Evolutionary conservation across 2,888 invertebrate species (phyloP), one percentile per base, ranked within the genome.

Genomic region (Microchrysa polita): DNA sequence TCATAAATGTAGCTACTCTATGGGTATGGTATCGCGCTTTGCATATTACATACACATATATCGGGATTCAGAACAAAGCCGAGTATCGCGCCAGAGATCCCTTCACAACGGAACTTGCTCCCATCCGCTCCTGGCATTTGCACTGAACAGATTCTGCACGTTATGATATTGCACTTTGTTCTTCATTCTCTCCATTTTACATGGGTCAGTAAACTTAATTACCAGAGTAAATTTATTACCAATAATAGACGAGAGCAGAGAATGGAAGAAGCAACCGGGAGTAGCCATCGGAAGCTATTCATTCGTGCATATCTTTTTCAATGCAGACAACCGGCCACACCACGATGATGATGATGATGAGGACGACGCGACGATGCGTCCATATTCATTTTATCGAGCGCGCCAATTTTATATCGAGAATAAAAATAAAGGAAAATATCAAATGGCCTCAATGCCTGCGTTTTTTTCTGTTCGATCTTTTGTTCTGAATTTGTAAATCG

Each of bases 151-250:
- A 60, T 23, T 27, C n/a, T 12, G 12, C 27, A 23, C 23, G 23
- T 23, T n/a, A 14, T 22, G 65, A 14, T 67, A 48, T 20, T 67
- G 40, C 55, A 69, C 57, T 69, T 69, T 69, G 69, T 69, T 42
- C 34, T n/a, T n/a, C 16, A 69, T 55, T 57, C 57, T 69, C n/a
- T n/a, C n/a, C 69, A 48, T 55, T 69, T 57, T 55, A 40, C 40
- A 69, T 57, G 69, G 69, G 69, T 69, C 69, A 69, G 69, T 69
- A 42, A 69, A 69, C 69, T 69, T 69, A 57, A 69, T 67, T 69
- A 69, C 23, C 12, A 67, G 52, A 67, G 53, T 67, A 52, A 23
- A 67, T 67, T 67, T 67, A 67, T 67, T 67, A 48, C 65, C 65
- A 48, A 34, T 65, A 48, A 65, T 48, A 42, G 48, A 18, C 5